phyloP scores from a whole-genome alignment of 2,797 vertebrate species.

The Octomys mimax region DNA sequence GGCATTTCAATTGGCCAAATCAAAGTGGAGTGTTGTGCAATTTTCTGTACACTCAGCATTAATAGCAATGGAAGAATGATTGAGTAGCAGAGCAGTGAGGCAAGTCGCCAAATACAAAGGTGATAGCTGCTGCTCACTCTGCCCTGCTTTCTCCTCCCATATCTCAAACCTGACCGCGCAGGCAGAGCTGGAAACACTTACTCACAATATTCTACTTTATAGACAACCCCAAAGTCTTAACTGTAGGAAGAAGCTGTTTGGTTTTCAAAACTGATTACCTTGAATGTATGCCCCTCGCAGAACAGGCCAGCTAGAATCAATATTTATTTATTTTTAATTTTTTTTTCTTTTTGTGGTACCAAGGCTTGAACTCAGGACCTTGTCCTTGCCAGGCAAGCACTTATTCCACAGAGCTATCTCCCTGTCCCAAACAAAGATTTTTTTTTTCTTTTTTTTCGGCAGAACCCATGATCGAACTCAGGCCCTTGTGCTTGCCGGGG shows the following conservation, averaged over 20 bases:
- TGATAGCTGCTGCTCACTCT: neutral
- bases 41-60: constrained; percentile 67
- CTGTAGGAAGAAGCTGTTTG: constrained; percentile 8
- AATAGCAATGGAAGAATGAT: constrained; percentile 46
- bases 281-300: neutral
- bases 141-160: neutral
- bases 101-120: constrained; percentile 27
- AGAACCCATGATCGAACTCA: too few species aligned
- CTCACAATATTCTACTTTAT: neutral
- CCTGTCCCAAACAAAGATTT: too few species aligned
- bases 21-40: constrained; percentile 59
- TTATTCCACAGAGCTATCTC: too few species aligned
- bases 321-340: neutral
- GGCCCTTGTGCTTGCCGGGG: too few species aligned
- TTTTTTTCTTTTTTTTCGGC: too few species aligned
- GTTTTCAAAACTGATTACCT: constrained; percentile 40
- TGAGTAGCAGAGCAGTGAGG: neutral
- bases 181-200: neutral
- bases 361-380: too few species aligned
- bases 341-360: too few species aligned
- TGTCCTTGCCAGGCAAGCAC: too few species aligned
- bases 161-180: neutral
- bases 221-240: neutral
- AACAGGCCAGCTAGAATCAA: constrained; percentile 41
- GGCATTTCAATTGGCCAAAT: constrained; percentile 62